These are phyloP conservation scores for Aphaenogaster ashmeadi DNA, from an alignment of 1,140 invertebrate genomes.

Conservation along the genomic window DNA sequence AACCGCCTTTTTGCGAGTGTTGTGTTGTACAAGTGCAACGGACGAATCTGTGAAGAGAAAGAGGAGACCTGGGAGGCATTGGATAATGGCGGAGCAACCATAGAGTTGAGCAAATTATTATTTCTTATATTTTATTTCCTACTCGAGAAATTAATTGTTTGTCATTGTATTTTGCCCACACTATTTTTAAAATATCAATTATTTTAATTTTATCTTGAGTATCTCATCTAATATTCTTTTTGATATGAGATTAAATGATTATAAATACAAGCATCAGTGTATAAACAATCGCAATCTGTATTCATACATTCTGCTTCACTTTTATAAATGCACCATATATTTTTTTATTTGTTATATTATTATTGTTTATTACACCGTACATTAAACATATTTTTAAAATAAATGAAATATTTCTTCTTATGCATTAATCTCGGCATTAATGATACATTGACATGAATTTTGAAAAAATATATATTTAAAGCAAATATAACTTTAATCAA, in stretches of 20 bases:
- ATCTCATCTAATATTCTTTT: background rate
- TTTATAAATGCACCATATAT: background rate
- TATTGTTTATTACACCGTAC: too few relatives aligned
- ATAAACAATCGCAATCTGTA: background rate
- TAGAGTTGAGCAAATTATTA: background rate
- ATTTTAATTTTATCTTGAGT: background rate
- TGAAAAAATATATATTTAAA: too few relatives aligned
- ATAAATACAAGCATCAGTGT: background rate
- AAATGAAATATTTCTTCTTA: too few relatives aligned
- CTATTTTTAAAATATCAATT: background rate
- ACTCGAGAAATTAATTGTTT: background rate
- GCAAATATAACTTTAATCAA: too few relatives aligned
- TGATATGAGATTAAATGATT: background rate
- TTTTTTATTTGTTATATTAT: too few relatives aligned
- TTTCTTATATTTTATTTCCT: background rate
- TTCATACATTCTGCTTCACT: background rate
- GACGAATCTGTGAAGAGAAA: background rate
- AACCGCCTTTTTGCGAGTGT: background rate
- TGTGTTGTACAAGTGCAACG: slow-evolving; percentile 1
- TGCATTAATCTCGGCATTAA: too few relatives aligned
- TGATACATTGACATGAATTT: too few relatives aligned
- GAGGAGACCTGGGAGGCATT: background rate
- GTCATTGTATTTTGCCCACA: background rate
- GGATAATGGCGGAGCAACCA: background rate
- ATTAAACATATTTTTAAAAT: too few relatives aligned